Evolutionary conservation across 2,113 vertebrate genomes (phyloP).

Genomic region (Centropus bengalensis): DNA sequence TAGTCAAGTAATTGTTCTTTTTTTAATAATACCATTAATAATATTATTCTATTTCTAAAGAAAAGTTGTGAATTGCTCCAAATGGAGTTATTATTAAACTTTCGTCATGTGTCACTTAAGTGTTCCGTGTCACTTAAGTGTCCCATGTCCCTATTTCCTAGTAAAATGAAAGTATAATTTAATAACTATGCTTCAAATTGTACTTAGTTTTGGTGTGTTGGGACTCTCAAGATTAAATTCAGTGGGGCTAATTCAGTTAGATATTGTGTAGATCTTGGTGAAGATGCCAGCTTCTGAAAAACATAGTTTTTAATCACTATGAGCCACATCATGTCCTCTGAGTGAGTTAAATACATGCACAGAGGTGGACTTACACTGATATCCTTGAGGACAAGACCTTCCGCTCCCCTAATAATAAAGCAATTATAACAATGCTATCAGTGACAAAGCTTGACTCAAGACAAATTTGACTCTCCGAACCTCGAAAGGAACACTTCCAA

Average conservation of each 20-base stretch:
- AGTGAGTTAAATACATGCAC: conserved; percentile 26
- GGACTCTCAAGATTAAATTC: conserved; percentile 52
- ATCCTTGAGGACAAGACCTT: conserved; percentile 5
- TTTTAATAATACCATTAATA: background rate
- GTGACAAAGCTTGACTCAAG: background rate
- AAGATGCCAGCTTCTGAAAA: conserved; percentile 51
- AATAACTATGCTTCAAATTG: conserved; percentile 40
- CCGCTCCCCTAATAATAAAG: background rate
- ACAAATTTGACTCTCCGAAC: background rate
- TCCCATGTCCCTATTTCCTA: conserved; percentile 3
- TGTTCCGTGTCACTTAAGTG: background rate
- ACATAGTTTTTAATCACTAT: conserved; percentile 30
- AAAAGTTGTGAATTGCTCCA: background rate
- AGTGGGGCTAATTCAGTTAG: conserved; percentile 35
- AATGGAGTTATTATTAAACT: background rate
- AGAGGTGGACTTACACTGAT: background rate
- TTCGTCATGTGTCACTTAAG: background rate
- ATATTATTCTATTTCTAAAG: background rate
- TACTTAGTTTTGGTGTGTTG: conserved; percentile 47
- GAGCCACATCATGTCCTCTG: conserved; percentile 10
- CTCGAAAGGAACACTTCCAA: background rate
- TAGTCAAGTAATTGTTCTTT: background rate
- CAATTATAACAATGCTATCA: background rate
- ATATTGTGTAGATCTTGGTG: background rate
- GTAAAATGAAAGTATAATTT: conserved; percentile 36